Conservation (phyloP, 2,797 vertebrate genomes). For the Synanceia verrucosa region DNA sequence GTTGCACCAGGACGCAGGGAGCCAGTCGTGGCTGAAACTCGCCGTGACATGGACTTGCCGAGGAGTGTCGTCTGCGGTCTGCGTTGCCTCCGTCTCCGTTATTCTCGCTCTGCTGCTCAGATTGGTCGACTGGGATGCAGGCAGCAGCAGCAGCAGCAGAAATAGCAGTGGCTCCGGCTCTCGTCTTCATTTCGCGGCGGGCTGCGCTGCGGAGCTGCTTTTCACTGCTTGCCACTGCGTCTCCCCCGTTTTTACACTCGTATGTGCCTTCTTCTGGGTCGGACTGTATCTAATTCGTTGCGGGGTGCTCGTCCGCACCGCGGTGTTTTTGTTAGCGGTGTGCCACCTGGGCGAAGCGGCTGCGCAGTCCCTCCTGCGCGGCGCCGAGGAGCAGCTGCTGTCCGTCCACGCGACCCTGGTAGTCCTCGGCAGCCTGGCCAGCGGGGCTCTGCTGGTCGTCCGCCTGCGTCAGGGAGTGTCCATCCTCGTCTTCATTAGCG, state of each 20-base stretch:
- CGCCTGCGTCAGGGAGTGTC: slow-evolving; percentile 85
- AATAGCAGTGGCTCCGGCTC: slow-evolving; percentile 71
- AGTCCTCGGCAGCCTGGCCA: slow-evolving; percentile 87
- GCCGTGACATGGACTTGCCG: slow-evolving; percentile 73
- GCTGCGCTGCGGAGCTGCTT: slow-evolving; percentile 72
- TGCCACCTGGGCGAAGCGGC: slow-evolving; percentile 88
- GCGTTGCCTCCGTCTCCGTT: slow-evolving; percentile 80
- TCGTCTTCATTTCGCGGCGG: slow-evolving; percentile 57
- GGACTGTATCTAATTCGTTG: slow-evolving; percentile 84
- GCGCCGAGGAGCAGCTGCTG: slow-evolving; percentile 81
- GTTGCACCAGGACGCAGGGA: slow-evolving; percentile 56
- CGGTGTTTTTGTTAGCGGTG: slow-evolving; percentile 78
- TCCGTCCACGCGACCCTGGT: slow-evolving; percentile 84
- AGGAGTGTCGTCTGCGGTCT: slow-evolving; percentile 77
- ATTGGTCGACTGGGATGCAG: slow-evolving; percentile 77
- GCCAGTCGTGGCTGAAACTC: slow-evolving; percentile 69
- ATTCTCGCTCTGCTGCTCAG: slow-evolving; percentile 74
- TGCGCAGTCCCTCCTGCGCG: slow-evolving; percentile 79
- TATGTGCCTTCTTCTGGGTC: slow-evolving; percentile 85
- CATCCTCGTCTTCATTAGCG: slow-evolving; percentile 85
- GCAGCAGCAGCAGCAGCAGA: slow-evolving; percentile 54
- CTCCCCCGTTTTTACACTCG: slow-evolving; percentile 76
- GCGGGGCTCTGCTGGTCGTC: slow-evolving; percentile 88
- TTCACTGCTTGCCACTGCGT: slow-evolving; percentile 69
- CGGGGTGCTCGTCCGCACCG: slow-evolving; percentile 79